phyloP scores from a whole-genome alignment of 2,888 invertebrate species.

The Micoletzkya japonica region DNA sequence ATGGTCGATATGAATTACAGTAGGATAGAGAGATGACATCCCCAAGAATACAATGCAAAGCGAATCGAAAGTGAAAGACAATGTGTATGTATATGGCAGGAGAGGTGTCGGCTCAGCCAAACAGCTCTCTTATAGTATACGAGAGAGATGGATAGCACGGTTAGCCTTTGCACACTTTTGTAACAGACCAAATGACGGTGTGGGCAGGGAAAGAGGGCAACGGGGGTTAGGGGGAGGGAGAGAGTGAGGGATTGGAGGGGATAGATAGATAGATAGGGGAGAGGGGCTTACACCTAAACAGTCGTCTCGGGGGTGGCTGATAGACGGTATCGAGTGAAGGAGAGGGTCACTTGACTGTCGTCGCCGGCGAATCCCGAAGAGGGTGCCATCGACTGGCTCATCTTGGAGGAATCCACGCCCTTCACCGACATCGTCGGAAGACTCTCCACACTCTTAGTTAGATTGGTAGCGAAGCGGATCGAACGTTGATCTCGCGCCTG shows the following conservation, averaged over 20 bases:
- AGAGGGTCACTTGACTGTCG: conserved; percentile 23
- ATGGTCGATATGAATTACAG: neutral
- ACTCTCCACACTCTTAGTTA: conserved; percentile 23
- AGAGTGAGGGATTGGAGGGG: neutral
- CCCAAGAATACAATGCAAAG: no score
- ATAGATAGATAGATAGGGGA: no score
- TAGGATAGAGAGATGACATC: no score
- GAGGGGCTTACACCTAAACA: neutral
- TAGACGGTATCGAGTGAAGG: conserved; percentile 24
- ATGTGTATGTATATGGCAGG: no score
- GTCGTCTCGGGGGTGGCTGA: conserved; percentile 23
- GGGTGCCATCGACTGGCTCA: conserved; percentile 11
- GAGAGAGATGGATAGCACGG: no score
- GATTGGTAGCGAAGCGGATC: conserved; percentile 17
- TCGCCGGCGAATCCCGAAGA: conserved; percentile 11
- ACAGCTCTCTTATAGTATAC: no score
- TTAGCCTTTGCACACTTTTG: no score
- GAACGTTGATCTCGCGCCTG: conserved; percentile 20
- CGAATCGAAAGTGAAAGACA: no score
- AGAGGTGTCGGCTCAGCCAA: no score
- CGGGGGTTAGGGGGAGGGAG: neutral
- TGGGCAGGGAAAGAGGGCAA: conserved; percentile 7
- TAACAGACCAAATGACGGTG: no score
- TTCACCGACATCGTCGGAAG: conserved; percentile 20
- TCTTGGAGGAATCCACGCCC: neutral